Evolutionary conservation across 2,888 invertebrate species (phyloP), one percentile per base, ranked within the genome.

Genomic region (Lacanobia oleracea): DNA sequence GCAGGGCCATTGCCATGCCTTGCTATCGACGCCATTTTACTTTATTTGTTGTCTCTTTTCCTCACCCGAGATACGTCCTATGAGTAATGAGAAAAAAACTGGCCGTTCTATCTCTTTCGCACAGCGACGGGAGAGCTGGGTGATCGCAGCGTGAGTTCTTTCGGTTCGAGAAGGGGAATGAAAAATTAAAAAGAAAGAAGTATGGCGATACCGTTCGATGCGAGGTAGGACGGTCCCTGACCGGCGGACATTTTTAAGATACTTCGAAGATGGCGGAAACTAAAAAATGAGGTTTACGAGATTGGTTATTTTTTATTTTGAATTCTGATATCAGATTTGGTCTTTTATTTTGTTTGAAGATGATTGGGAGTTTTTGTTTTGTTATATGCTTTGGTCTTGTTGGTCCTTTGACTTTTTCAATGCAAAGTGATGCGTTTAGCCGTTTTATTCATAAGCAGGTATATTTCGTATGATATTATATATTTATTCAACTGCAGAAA

Each of bases 131-230:
- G 88, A 86, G 86, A 88, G 72, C 60, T 72, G 86, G 84, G 86
- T 85, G 89, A 89, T 90, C 90, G 89, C 90, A 91, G 91, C 91
- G 91, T 90, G 91, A 90, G 89, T 90, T 93, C 92, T 91, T 93
- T 90, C 88, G 90, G 91, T 92, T 94, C 88, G 90, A 92, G 92
- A 90, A 93, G 94, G 95, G 95, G 94, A 93, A 93, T 92, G 91
- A 91, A 92, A 92, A 91, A 90, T 93, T 91, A 88, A 91, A 92
- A 93, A 91, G 88, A 89, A 91, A 86, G 85, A 90, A 89, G 87
- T 81, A 91, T 89, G 91, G 90, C 89, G 88, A 86, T 88, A 86
- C 81, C 82, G 86, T 87, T 86, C 83, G 83, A 87, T 86, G 86
- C 87, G 84, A 72, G 79, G 78, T 81, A 79, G 88, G 87, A 85